Evolutionary conservation across 1,140 invertebrate species (phyloP), one percentile per base, ranked within the genome.

Genomic region (Drusus annulatus): DNA sequence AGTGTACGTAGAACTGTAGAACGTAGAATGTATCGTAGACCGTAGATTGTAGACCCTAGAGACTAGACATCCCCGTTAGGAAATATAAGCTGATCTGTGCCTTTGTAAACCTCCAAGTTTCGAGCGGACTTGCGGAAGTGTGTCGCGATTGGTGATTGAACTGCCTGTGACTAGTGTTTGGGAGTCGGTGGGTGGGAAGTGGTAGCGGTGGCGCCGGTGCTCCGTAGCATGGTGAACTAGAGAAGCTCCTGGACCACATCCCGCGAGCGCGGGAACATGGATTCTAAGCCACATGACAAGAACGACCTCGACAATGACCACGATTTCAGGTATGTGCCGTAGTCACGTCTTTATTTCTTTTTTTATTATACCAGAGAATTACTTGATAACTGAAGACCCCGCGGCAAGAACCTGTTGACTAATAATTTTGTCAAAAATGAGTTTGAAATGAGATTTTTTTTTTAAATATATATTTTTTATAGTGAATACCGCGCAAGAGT

Each of bases 251-350:
- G 17, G 45, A 31, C 25, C 31, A 31, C 23, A 75, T 17, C 71
- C 71, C 71, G 71, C 71, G 19, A 74, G 51, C 68, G 71, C 71
- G 71, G 71, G 71, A 82, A 82, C 81, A 82, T 82, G 81, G 81
- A 82, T 82, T 78, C 81, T 76, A 78, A 82, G 69, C 77, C 81
- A 79, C 50, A 77, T 56, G 62, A 31, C 74, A 65, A 82, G 51
- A 82, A 82, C 52, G 77, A 79, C 17, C 56, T 79, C 77, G 73
- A 82, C 51, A 50, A 82, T 79, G 81, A 82, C 19, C 62, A 82
- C 51, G 71, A 82, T 77, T 82, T 82, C 77, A 82, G 81, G 81
- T 82, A 56, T 58, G 77, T 79, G 17, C 50, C 13, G 36, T 45
- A 45, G 36, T 45, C 10, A 45, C 36, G 8, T 56, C 8, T 56